Evolutionary conservation across 1,140 invertebrate species (phyloP), one percentile per base, ranked within the genome.

Genomic region (Doryteuthis pealeii): DNA sequence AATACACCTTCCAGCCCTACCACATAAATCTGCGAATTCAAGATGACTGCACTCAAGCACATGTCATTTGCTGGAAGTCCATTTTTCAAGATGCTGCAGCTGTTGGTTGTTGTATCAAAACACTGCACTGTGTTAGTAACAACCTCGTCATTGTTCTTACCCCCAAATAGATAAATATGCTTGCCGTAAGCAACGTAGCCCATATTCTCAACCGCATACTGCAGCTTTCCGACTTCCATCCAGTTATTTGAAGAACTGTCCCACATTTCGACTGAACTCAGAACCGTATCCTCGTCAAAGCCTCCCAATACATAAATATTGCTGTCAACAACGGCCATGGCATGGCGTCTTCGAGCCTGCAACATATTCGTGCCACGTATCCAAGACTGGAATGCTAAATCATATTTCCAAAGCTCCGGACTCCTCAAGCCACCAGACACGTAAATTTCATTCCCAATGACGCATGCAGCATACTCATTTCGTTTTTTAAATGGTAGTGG

Each of bases 401-500:
- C 84, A 80, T 84, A 86, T 70, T 86, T 86, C 84, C 84, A 86
- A 54, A 86, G 83, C 72, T 86, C 84, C 15, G 79, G 76, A 73
- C 84, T 86, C 58, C 84, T 78, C 12, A 86, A 76, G 1, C 84
- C 84, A 30, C 84, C 84, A 2, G 83, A 83, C 3, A 86, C 84
- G 74, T 79, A 86, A 58, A 86, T 86, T 33, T 84, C 81, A 79
- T 86, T 81, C 1, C 83, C 84, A 15, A 84, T 79, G 15, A 80
- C 78, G 70, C 83, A 84, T 2, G 80, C 82, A 54, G 84, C 81
- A 69, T 84, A 86, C 73, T 86, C 84, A 74, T 86, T 86, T 68
- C 84, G 76, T 45, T 85, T 86, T 45, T 86, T 86, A 69, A 86
- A 86, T 18, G 84, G 84, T 12, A 86, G 78, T 54, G 80, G 77